Base-by-base conservation (phyloP, 2,797 vertebrate species). In the Pseudomugil tenellus region DNA sequence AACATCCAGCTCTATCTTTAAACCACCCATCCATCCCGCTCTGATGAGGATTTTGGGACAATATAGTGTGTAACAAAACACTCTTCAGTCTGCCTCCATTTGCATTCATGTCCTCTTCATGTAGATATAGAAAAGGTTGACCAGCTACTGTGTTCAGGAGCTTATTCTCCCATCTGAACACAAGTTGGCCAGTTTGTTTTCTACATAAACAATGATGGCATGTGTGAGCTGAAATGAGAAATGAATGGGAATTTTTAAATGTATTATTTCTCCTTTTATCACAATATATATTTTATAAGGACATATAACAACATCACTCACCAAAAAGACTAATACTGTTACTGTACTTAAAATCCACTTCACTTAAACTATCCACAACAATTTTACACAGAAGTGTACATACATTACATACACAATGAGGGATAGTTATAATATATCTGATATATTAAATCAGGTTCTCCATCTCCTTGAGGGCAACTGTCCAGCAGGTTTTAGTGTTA, bases 281-380 rank as follows among this genome's bases (percentile, higher is more conserved):
- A 58, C 48, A 63, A 32, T 80, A 59, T 76, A 53, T 74, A 77
- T 66, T 80, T 76, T 70, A 59, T 19, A 70, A 81, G 70, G 52
- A 70, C 59, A 63, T 57, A 46, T 37, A 35, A 75, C 89, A 83
- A 89, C 85, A 83, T 90, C 87, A 86, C 75, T 74, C 69, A 72
- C 76, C 72, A 81, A 70, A 77, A 80, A 74, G 77, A 81, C 73
- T 65, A 60, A 62, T 64, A 48, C 41, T 10, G 74, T 89, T 32
- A 35, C 34, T 35, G 10, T 88, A 83, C 63, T 81, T 82, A 88
- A 91, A 43, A 76, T 63, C 71, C 81, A 83, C 84, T 60, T 29
- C 46, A 55, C 79, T 80, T 71, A 46, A 76, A 72, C 74, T 65
- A 29, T 60, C 14, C 39, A 43, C 63, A 63, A 72, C 46, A 69